Base-by-base conservation (phyloP, 2,113 vertebrate species). In the Cervus canadensis region DNA sequence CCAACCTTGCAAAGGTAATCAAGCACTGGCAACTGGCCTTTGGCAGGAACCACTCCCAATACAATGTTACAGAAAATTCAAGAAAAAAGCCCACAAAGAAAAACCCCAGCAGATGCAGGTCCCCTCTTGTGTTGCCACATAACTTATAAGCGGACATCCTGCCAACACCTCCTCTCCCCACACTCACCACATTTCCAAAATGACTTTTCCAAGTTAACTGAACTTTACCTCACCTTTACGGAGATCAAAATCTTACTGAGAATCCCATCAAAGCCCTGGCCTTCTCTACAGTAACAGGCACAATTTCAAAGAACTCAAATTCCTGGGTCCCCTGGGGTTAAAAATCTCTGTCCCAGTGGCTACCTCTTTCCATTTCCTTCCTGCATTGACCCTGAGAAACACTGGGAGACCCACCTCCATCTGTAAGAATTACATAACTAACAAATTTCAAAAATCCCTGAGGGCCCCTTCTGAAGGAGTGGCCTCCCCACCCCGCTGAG, bases 311-410 rank as follows among this genome's bases (percentile, higher is more conserved):
- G 79, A 92, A 93, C 78, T 83, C 87, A 48, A 62, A 83, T 56
- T 62, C 57, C 60, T 79, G 7, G 45, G 54, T 26, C 43, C 56
- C 54, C 36, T 6, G 6, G n/a, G 43, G 30, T 28, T 74, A 3
- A 43, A 81, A 90, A 57, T 15, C 56, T 67, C 60, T 6, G 48
- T 54, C 74, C 71, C 17, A 14, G 0, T 28, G 36, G 67, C 48
- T 33, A 2, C 86, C 95, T 81, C 91, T 89, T 97, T 89, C n/a
- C 50, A 25, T 88, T 57, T 95, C 56, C 28, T 78, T 93, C 93
- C 96, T 33, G 16, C 43, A 2, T 4, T 92, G 76, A 56, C 86
- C 45, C 36, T 88, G 79, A 83, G 52, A 86, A 96, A 91, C 91
- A 54, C 6, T 71, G 23, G 95, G 78, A 45, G 88, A 82, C 33